Base-by-base conservation (phyloP, 2,797 vertebrate species). In the Eidolon dupreanum region DNA sequence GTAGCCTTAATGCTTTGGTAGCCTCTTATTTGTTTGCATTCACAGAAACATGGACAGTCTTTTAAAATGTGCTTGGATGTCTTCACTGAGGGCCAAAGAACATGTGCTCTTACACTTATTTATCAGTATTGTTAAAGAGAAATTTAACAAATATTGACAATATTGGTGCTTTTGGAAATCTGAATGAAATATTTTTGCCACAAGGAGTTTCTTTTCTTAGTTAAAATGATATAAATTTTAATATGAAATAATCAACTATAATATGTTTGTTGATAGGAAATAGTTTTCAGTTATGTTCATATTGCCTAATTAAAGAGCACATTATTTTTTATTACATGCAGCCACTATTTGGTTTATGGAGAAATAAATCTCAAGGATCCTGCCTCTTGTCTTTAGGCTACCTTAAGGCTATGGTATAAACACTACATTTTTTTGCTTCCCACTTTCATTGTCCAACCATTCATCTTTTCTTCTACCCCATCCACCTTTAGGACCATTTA, bases 121-220 rank as follows among this genome's bases (percentile, higher is more conserved):
- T 81, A 38, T 36, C 26, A 38, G 9, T 77, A 1, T 59, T 51
- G 36, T 12, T 1, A 46, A 13, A 78, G 0, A 46, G 8, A 92
- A 89, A 90, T 90, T 92, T 92, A 94, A 84, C 8, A 97, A 86
- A 20, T 83, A 73, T 16, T 91, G 63, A 43, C 17, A 81, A 63
- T 2, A 51, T 31, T 36, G 3, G 26, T 28, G 5, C 10, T 84
- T 93, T 74, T 2, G 13, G 16, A 26, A 15, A 63, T 71, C 41
- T 78, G 20, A 90, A 66, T 79, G 4, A 26, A 83, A 85, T 81
- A 31, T 66, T 88, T 86, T 71, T 93, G 38, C 2, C 51, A 73
- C 22, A 87, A 75, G 15, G 6, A 61, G 2, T 41, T 46, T 41
- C 26, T 38, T 84, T 79, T 65, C 1, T 68, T 77, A 66, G 33